Evolutionary conservation across 1,140 invertebrate species (phyloP), one percentile per base, ranked within the genome.

Genomic region (Neodiprion pinetum): DNA sequence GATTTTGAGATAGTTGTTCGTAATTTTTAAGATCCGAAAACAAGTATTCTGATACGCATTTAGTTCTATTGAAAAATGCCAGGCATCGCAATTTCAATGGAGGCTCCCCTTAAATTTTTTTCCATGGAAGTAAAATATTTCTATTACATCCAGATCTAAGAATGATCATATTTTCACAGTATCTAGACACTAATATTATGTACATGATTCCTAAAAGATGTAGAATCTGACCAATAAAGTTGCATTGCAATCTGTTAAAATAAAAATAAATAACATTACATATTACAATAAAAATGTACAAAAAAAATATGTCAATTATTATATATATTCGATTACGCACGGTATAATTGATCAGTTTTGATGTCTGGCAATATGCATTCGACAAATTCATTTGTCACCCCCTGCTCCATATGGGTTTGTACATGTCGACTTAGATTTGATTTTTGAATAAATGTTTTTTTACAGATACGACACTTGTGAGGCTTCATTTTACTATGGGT

Each of bases 401-500:
- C 53, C 11, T 61, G 53, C n/a, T 61, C 53, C 53, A 61, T 88
- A 23, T 88, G 86, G 0, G 86, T 81, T 9, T 87, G 28, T 84
- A 87, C 87, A 47, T 88, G 87, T 75, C 87, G 87, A 67, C 85
- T 88, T 3, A 88, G 72, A 1, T 84, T 85, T 11, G 86, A 84
- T 76, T 83, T 85, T 65, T 87, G 85, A 0, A 78, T 76, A 50
- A 88, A 88, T 7, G 84, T 78, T 73, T 84, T 81, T 14, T 84
- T 78, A 78, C 88, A 89, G 74, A 87, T 77, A 0, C 92, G 92
- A 87, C 94, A 95, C 72, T 93, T 93, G 84, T 93, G 94, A 8
- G 93, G 93, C 77, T 93, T 90, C 79, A 91, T 92, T 12, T 90
- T 93, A 7, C 92, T 92, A 80, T 94, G 93, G 72, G 93, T 91